phyloP scores from a whole-genome alignment of 2,888 invertebrate species.

The Drosophila antonietae region DNA sequence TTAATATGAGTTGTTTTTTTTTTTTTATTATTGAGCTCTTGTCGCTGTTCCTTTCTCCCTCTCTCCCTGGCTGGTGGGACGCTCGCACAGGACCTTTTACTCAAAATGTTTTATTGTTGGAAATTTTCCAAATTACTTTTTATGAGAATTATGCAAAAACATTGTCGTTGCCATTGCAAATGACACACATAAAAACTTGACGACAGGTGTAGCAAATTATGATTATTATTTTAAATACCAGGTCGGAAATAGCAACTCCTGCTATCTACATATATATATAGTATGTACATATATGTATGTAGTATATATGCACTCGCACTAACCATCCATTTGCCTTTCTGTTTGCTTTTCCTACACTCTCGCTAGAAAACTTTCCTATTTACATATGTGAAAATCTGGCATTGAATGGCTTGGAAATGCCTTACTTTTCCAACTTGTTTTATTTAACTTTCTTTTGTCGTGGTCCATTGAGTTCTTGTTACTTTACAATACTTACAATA shows the following conservation, averaged over 20 bases:
- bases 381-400: background rate
- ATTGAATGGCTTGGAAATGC: background rate
- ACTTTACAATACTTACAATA: background rate
- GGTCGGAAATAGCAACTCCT: background rate
- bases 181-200: constrained; percentile 54
- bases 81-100: constrained; percentile 40
- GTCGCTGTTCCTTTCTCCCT: too few species aligned
- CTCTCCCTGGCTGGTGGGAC: background rate
- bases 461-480: background rate
- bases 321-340: constrained; percentile 8
- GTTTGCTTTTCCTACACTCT: background rate
- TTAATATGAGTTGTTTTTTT: constrained; percentile 44
- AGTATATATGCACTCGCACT: background rate
- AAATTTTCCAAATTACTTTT: constrained; percentile 70
- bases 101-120: constrained; percentile 68
- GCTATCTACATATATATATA: background rate
- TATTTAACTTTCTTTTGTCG: background rate
- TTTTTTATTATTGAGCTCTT: constrained; percentile 25
- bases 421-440: background rate
- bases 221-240: constrained; percentile 71
- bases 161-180: constrained; percentile 37
- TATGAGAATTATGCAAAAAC: constrained; percentile 53
- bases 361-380: background rate
- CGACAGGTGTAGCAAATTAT: constrained; percentile 72
- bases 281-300: too few species aligned